Evolutionary conservation across 2,888 invertebrate genomes (phyloP).

Genomic region (Boloria euphrosyne): DNA sequence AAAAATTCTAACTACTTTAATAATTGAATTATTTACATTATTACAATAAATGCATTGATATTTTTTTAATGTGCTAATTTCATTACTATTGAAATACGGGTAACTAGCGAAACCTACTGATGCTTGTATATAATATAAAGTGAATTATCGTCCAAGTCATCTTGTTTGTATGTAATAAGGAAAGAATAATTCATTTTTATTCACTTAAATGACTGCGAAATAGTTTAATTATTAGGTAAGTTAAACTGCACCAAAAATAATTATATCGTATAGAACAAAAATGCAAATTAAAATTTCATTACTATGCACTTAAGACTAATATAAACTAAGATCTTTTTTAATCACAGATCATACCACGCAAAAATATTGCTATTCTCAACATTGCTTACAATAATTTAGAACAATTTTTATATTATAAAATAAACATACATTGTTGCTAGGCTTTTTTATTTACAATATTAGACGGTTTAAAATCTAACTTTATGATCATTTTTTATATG

Average conservation of each 20-base stretch:
- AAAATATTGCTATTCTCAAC: constrained; percentile 9
- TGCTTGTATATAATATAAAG: not conserved
- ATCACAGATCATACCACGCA: constrained; percentile 36
- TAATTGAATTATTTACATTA: constrained; percentile 26
- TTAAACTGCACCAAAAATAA: no score
- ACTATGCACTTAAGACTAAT: constrained; percentile 12
- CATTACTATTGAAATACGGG: not conserved
- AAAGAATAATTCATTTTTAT: no score
- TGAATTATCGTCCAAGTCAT: not conserved
- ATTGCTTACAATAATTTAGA: constrained; percentile 12
- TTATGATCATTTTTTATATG: no score
- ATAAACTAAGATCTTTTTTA: constrained; percentile 23
- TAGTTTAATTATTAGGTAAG: no score
- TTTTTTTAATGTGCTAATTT: constrained; percentile 1
- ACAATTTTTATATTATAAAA: not conserved
- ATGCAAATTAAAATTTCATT: not conserved
- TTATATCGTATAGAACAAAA: not conserved
- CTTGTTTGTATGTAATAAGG: no score
- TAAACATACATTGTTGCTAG: no score
- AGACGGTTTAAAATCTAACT: no score
- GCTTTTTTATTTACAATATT: no score
- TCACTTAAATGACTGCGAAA: no score
- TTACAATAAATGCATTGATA: constrained; percentile 27
- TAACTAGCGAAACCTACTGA: constrained; percentile 25
- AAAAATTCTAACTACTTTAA: constrained; percentile 35